phyloP scores from a whole-genome alignment of 2,888 invertebrate species.

The Xylota segnis region DNA sequence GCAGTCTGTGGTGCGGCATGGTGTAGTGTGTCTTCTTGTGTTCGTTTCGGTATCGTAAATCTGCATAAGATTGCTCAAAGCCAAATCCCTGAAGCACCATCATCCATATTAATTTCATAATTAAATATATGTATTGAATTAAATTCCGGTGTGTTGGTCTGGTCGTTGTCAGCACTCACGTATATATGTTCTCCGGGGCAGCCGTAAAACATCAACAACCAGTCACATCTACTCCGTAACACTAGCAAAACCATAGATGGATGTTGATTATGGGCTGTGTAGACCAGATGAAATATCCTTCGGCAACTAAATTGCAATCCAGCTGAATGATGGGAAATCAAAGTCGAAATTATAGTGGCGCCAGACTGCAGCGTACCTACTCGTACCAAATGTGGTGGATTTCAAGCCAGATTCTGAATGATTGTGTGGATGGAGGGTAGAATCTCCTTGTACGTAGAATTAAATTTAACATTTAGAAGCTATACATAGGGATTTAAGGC shows the following conservation, averaged over 20 bases:
- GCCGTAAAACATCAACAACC: conserved; percentile 23
- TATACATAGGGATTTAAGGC: background rate
- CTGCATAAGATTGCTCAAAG: conserved; percentile 67
- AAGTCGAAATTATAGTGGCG: conserved; percentile 22
- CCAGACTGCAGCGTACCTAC: background rate
- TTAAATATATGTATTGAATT: conserved; percentile 71
- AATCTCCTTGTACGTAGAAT: background rate
- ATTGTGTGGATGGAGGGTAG: background rate
- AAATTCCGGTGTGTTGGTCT: conserved; percentile 42
- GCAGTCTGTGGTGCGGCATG: conserved; percentile 6
- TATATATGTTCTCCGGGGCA: conserved; percentile 14
- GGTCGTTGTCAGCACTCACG: conserved; percentile 6
- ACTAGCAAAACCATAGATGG: conserved; percentile 18
- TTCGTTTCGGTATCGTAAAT: conserved; percentile 57
- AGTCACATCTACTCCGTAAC: conserved; percentile 6
- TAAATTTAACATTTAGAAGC: background rate
- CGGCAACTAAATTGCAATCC: conserved; percentile 38
- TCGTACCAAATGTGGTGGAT: background rate
- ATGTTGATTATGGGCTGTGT: conserved; percentile 28
- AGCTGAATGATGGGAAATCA: conserved; percentile 41
- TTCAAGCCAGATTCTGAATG: background rate
- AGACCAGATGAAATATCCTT: conserved; percentile 22
- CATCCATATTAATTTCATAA: conserved; percentile 76
- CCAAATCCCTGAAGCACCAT: conserved; percentile 68
- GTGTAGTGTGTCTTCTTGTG: conserved; percentile 29